Evolutionary conservation across 2,113 vertebrate species (phyloP), one percentile per base, ranked within the genome.

Genomic region (Phyllostomus discolor): DNA sequence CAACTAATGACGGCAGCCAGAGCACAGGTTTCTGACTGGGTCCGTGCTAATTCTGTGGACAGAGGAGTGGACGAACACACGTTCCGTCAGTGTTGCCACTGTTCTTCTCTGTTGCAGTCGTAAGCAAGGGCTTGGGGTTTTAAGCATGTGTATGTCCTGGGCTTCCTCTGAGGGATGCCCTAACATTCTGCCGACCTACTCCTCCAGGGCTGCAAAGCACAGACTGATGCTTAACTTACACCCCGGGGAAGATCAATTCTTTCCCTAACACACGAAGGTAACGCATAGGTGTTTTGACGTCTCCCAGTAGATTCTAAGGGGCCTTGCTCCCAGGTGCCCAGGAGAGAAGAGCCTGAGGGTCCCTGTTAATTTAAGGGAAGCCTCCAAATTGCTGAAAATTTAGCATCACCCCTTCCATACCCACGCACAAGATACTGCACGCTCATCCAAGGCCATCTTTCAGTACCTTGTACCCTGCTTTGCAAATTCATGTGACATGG

Each of bases 351-450:
- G 54, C 73, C 28, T 5, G n/a, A 57, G 62, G 43, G 38, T 15
- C 1, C 33, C 67, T 70, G 31, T 50, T 46, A 22, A 75, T 86
- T 67, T 57, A 83, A 84, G 75, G 59, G 16, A 76, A 52, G 59
- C 3, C 43, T 31, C 38, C 10, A 10, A 4, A 15, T 43, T 22
- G n/a, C 64, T 48, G 43, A 70, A 46, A 2, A 33, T 10, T 43
- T 15, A 66, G 24, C 17, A 9, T 16, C 31, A 38, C 38, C 50
- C 14, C 28, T 38, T 24, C 66, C 57, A 11, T 0, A 0, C 31
- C 16, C 7, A 4, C 4, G 2, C 22, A 1, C 14, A 2, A 33
- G n/a, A 19, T 4, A 66, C 6, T 10, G 16, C 12, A 7, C 28
- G 14, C 48, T 85, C 16, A 19, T 0, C 48, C 4, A 3, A 64